These are phyloP conservation scores for Eleutherodactylus coqui DNA, from an alignment of 2,797 vertebrate genomes.

Conservation along the genomic window DNA sequence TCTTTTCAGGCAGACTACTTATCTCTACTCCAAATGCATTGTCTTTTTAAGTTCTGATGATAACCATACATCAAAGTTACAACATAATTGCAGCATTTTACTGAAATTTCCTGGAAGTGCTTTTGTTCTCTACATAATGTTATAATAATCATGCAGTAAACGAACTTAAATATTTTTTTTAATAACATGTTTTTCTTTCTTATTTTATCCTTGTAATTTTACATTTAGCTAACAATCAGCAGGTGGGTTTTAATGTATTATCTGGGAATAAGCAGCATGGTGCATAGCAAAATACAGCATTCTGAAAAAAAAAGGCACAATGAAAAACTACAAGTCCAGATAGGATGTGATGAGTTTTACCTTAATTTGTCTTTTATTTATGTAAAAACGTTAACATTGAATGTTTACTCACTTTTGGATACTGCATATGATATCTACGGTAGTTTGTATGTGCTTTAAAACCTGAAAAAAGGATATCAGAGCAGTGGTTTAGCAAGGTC, in stretches of 20 bases:
- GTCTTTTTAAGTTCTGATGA: slow-evolving; percentile 64
- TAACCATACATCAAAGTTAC: slow-evolving; percentile 64
- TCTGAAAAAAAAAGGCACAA: background rate
- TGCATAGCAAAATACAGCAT: background rate
- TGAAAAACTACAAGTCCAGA: background rate
- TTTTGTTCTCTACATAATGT: slow-evolving; percentile 61
- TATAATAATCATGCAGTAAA: slow-evolving; percentile 60
- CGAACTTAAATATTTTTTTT: slow-evolving; percentile 59
- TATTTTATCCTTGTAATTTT: slow-evolving; percentile 52
- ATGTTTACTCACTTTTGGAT: too few species aligned
- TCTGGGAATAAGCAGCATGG: slow-evolving; percentile 31
- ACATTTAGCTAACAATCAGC: slow-evolving; percentile 47
- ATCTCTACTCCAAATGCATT: slow-evolving; percentile 63
- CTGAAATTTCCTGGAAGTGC: slow-evolving; percentile 61
- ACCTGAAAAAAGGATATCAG: too few species aligned
- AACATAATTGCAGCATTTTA: slow-evolving; percentile 63
- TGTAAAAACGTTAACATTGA: background rate
- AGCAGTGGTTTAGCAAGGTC: too few species aligned
- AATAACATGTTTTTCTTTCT: slow-evolving; percentile 61
- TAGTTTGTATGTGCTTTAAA: too few species aligned
- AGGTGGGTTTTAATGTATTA: slow-evolving; percentile 48
- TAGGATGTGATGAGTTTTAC: background rate
- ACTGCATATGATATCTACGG: too few species aligned
- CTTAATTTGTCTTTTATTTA: background rate
- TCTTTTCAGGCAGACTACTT: slow-evolving; percentile 62